Evolutionary conservation across 64 coral and sea anemone species (phyloP).

Genomic region (Stylophora pistillata): DNA sequence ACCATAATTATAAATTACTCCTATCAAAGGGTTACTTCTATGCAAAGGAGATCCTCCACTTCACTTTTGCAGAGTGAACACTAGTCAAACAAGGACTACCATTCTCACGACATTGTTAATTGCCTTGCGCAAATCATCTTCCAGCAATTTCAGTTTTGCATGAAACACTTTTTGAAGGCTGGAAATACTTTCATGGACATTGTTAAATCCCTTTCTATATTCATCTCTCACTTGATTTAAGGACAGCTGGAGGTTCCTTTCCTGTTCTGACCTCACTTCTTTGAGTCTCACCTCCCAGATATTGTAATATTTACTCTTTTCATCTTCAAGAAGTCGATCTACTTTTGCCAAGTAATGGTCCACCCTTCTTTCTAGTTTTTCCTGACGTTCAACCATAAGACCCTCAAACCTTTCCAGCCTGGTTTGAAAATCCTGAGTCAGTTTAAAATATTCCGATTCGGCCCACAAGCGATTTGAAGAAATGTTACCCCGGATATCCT

Average conservation of each 20-base stretch:
- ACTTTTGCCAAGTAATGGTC: slow-evolving; percentile 83
- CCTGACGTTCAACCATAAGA: slow-evolving; percentile 71
- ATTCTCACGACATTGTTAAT: slow-evolving; percentile 94
- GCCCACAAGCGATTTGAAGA: slow-evolving; percentile 76
- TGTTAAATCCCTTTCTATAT: slow-evolving; percentile 90
- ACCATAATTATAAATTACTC: no score
- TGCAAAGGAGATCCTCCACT: no score
- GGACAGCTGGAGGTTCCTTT: slow-evolving; percentile 35
- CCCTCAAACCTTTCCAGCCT: slow-evolving; percentile 72
- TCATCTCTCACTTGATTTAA: slow-evolving; percentile 58
- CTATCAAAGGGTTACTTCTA: neutral
- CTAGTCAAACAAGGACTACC: slow-evolving; percentile 68
- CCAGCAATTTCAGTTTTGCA: slow-evolving; percentile 80
- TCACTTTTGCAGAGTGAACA: neutral
- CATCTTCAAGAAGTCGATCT: slow-evolving; percentile 65
- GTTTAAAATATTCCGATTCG: slow-evolving; percentile 77
- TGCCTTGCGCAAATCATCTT: slow-evolving; percentile 85
- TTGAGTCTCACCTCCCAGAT: slow-evolving; percentile 77
- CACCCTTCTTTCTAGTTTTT: slow-evolving; percentile 65
- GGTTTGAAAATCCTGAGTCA: slow-evolving; percentile 67
- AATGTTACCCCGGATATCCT: slow-evolving; percentile 70
- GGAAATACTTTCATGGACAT: slow-evolving; percentile 83
- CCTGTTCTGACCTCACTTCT: slow-evolving; percentile 74
- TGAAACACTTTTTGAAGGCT: slow-evolving; percentile 81
- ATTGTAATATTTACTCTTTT: slow-evolving; percentile 84